These are phyloP conservation scores for Pagrus major DNA, from an alignment of 2,113 vertebrate species.

Conservation along the genomic window DNA sequence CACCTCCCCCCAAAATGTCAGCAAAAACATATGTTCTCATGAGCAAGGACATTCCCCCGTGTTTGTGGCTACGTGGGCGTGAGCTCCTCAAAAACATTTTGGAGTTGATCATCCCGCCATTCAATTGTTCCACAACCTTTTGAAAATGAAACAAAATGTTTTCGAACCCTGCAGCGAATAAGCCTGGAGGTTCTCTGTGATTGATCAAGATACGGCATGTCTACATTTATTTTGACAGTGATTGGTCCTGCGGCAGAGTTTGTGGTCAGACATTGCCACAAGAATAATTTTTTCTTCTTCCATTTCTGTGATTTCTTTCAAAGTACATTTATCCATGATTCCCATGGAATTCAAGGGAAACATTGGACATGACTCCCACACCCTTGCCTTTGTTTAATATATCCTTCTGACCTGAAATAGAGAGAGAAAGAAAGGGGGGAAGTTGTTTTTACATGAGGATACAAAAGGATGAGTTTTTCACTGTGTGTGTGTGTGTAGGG, in stretches of 20 bases:
- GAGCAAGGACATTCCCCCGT: neutral
- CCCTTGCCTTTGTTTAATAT: neutral
- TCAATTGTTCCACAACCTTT: constrained; percentile 39
- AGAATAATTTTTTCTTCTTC: constrained; percentile 25
- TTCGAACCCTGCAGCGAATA: constrained; percentile 46
- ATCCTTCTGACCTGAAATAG: constrained; percentile 11
- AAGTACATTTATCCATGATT: constrained; percentile 51
- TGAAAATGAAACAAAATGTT: constrained; percentile 39
- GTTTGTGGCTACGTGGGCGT: constrained; percentile 15
- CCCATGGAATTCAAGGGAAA: constrained; percentile 38
- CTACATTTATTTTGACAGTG: constrained; percentile 62
- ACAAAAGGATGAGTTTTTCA: neutral
- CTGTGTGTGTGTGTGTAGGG: constrained; percentile 11
- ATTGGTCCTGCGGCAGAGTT: constrained; percentile 43
- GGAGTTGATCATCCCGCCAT: constrained; percentile 4
- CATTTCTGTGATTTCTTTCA: constrained; percentile 20
- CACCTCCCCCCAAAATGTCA: neutral
- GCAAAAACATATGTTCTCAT: neutral
- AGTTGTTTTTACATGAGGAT: neutral
- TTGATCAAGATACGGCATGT: constrained; percentile 53
- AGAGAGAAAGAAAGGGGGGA: neutral
- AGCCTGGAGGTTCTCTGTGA: constrained; percentile 46
- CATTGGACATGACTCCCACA: constrained; percentile 15
- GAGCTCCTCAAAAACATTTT: constrained; percentile 15
- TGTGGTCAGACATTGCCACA: constrained; percentile 41